Evolutionary conservation across 2,888 invertebrate species (phyloP).

Genomic region (Conops quadrifasciatus): DNA sequence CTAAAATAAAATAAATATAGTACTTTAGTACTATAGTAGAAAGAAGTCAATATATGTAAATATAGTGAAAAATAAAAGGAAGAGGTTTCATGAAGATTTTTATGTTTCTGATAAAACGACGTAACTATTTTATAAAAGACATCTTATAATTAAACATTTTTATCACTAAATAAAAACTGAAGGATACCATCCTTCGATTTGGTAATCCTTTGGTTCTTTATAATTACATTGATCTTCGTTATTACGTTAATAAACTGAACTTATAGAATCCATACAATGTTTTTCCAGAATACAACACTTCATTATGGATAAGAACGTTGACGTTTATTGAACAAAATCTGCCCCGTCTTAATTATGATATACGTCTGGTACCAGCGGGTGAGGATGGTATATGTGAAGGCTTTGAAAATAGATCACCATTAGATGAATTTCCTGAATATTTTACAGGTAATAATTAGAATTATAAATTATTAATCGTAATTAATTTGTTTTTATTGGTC

Average conservation of each 20-base stretch:
- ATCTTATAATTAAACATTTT: no score
- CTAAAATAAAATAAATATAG: no score
- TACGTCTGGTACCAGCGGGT: conserved; percentile 49
- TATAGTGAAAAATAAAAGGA: no score
- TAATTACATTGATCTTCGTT: background rate
- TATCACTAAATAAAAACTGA: no score
- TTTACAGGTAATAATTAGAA: conserved; percentile 55
- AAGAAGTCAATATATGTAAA: no score
- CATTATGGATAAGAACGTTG: conserved; percentile 51
- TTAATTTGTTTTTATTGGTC: background rate
- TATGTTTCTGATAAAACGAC: no score
- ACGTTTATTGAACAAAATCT: conserved; percentile 55
- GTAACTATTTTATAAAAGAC: no score
- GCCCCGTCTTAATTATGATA: conserved; percentile 40
- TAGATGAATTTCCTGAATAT: conserved; percentile 58
- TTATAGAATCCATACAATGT: background rate
- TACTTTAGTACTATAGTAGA: no score
- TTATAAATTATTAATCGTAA: background rate
- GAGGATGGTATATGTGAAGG: conserved; percentile 44
- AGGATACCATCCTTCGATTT: no score
- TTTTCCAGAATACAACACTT: conserved; percentile 49
- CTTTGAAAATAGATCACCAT: conserved; percentile 48
- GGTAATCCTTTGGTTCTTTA: no score
- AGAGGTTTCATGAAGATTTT: no score
- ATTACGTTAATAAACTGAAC: no score